Evolutionary conservation across 2,888 invertebrate species (phyloP).

Genomic region (Brachypalpus laphriformis): DNA sequence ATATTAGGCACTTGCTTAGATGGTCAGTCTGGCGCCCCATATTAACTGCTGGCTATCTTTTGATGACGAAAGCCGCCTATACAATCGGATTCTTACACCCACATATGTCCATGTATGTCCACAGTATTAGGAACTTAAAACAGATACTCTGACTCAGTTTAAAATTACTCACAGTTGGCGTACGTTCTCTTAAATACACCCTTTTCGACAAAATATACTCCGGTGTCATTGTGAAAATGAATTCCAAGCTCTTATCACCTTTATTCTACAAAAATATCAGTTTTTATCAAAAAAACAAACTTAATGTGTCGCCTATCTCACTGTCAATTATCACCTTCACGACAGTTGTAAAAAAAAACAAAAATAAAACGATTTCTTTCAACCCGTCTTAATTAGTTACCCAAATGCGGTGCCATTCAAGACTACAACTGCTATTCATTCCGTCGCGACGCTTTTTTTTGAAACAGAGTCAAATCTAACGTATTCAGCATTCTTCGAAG

Average conservation of each 20-base stretch:
- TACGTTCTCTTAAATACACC: not conserved
- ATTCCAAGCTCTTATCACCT: constrained; percentile 8
- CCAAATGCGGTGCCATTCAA: constrained; percentile 2
- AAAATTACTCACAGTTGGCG: not conserved
- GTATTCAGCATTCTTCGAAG: not conserved
- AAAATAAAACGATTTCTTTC: not conserved
- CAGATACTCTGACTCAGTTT: not conserved
- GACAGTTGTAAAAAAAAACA: not conserved
- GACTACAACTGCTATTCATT: not conserved
- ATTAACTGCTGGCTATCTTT: too few relatives aligned
- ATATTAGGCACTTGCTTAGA: not conserved
- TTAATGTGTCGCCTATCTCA: not conserved
- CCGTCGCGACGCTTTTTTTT: not conserved
- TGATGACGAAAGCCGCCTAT: too few relatives aligned
- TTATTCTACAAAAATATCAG: constrained; percentile 27
- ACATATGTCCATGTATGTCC: not conserved
- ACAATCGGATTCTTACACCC: too few relatives aligned
- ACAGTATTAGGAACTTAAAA: not conserved
- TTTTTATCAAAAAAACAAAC: constrained; percentile 48
- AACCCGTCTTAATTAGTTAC: not conserved
- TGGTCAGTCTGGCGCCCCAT: not conserved
- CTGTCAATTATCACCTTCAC: constrained; percentile 10
- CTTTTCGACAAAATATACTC: not conserved
- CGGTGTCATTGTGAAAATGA: not conserved
- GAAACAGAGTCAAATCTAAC: not conserved